Conservation (phyloP, 2,797 vertebrate genomes). For the Anisognathus igniventris region DNA sequence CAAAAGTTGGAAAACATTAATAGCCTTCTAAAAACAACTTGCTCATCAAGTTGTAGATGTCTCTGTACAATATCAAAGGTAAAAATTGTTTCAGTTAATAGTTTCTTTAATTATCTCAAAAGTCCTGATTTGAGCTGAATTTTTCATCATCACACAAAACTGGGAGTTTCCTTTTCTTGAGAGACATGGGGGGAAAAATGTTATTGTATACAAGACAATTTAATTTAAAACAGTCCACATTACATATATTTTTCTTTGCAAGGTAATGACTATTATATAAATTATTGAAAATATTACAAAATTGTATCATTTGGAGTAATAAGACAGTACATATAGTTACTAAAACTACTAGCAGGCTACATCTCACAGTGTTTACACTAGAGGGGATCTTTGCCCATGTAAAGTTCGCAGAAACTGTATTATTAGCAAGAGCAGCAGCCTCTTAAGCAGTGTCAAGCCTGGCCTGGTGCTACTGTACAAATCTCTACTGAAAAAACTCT, state of each 20-base stretch:
- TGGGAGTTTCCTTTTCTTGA: not conserved
- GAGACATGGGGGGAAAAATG: not conserved
- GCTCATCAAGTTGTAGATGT: conserved; percentile 15
- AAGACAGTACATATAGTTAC: not conserved
- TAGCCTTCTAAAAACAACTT: conserved; percentile 37
- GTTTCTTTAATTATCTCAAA: not conserved
- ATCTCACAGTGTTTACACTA: not conserved
- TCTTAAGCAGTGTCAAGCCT: not conserved
- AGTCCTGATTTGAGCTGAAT: not conserved
- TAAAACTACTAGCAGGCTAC: not conserved
- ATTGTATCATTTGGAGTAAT: not conserved
- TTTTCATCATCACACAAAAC: not conserved
- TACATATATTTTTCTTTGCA: not conserved
- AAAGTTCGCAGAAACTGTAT: not conserved
- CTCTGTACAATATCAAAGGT: conserved; percentile 24
- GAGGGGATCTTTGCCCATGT: not conserved
- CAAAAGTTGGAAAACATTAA: conserved; percentile 35
- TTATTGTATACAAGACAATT: not conserved
- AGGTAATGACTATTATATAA: not conserved
- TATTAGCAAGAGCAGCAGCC: not conserved
- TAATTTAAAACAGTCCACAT: not conserved
- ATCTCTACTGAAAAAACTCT: not conserved
- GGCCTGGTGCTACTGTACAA: not conserved
- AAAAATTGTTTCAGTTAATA: conserved; percentile 2
- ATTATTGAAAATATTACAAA: not conserved